Evolutionary conservation across 2,113 vertebrate species (phyloP).

Genomic region (Lepisosteus oculatus): DNA sequence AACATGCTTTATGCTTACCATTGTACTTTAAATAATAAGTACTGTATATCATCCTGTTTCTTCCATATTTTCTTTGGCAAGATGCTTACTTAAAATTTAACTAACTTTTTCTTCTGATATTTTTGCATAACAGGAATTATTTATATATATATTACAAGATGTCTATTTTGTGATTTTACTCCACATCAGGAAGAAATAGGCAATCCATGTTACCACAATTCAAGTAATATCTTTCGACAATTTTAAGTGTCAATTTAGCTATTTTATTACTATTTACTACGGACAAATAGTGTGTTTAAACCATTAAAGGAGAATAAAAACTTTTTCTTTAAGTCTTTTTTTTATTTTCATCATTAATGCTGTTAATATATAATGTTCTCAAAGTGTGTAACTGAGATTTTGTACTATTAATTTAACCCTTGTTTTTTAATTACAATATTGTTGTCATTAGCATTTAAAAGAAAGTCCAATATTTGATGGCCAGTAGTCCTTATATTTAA

Average conservation of each 20-base stretch:
- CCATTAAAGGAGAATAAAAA: not conserved
- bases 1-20: not conserved
- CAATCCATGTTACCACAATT: not conserved
- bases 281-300: not conserved
- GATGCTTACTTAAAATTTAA: too few species aligned
- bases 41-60: too few species aligned
- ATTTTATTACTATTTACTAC: not conserved
- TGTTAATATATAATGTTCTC: not conserved
- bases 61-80: too few species aligned
- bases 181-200: not conserved
- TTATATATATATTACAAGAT: too few species aligned
- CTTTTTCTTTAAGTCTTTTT: too few species aligned
- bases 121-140: too few species aligned
- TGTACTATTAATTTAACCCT: not conserved
- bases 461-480: constrained; percentile 14
- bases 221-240: not conserved
- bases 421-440: not conserved
- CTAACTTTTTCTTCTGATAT: too few species aligned
- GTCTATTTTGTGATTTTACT: too few species aligned
- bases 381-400: not conserved
- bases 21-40: too few species aligned
- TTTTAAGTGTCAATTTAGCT: constrained; percentile 1
- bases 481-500: constrained; percentile 15
- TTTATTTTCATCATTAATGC: too few species aligned
- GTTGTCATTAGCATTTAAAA: not conserved